Percentiles rank a stretch among this genome's conserved stretches.
Evolutionary conservation across 1,140 invertebrate species (phyloP).

Genomic region (Teleogryllus occipitalis): DNA sequence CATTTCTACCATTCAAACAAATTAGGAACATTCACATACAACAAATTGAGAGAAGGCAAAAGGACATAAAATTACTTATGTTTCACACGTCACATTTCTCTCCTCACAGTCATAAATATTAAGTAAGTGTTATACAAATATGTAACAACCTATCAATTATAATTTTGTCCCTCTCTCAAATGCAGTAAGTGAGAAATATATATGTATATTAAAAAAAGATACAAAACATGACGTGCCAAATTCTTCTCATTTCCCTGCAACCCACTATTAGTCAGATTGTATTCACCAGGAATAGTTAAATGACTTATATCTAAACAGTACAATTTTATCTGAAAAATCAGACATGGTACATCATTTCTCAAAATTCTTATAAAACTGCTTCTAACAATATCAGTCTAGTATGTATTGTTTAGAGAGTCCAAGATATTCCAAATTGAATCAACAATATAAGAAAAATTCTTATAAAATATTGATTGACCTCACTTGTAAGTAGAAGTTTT

Average conservation of each 20-base stretch:
- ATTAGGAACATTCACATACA: slow-evolving; percentile 14
- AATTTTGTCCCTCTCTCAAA: background rate
- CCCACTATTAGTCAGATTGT: background rate
- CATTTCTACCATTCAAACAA: slow-evolving; percentile 22
- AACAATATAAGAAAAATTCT: too few species aligned
- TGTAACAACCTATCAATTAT: background rate
- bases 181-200: slow-evolving; percentile 7
- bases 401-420: background rate
- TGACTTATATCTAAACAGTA: background rate
- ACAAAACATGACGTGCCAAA: slow-evolving; percentile 1
- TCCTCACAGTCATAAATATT: slow-evolving; percentile 13
- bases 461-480: too few species aligned
- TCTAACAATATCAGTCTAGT: background rate
- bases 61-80: background rate
- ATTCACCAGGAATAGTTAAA: background rate
- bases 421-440: too few species aligned
- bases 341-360: background rate
- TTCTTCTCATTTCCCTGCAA: background rate
- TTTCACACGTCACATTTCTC: slow-evolving; percentile 3
- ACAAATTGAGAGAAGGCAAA: background rate
- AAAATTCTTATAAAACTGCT: background rate
- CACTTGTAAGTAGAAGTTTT: too few species aligned
- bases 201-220: background rate
- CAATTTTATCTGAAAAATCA: background rate
- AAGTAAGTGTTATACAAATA: slow-evolving; percentile 11